Evolutionary conservation across 2,797 vertebrate species (phyloP).

Genomic region (Pristis pectinata): DNA sequence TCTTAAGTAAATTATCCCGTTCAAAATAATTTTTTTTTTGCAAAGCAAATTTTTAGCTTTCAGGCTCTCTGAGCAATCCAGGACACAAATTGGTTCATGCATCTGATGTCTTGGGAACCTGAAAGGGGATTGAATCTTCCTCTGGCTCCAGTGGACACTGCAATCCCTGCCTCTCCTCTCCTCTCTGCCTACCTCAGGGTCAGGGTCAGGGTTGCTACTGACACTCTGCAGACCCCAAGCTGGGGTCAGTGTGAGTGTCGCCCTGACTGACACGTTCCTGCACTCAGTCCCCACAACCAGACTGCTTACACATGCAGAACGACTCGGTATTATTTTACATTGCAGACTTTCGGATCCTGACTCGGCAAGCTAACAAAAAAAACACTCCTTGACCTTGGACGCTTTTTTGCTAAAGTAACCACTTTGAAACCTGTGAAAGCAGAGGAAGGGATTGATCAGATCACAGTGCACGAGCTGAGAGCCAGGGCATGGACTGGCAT

Average conservation of each 20-base stretch:
- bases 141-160: not conserved
- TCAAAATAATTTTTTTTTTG: not conserved
- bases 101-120: not conserved
- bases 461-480: too few species aligned
- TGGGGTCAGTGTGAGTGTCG: not conserved
- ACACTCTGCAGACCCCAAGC: not conserved
- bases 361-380: not conserved
- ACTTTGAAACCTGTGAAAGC: not conserved
- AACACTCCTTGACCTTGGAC: not conserved
- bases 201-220: not conserved
- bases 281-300: not conserved
- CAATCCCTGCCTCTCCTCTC: not conserved
- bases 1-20: not conserved
- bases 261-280: not conserved
- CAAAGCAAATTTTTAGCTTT: not conserved
- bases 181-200: not conserved
- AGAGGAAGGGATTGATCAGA: not conserved
- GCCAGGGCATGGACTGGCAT: not conserved
- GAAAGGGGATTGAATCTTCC: not conserved
- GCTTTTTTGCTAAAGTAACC: not conserved
- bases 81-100: not conserved
- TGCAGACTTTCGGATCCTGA: not conserved
- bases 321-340: not conserved
- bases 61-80: not conserved
- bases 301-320: not conserved